phyloP scores from a whole-genome alignment of 2,888 invertebrate genomes.

The Zygaena filipendulae region DNA sequence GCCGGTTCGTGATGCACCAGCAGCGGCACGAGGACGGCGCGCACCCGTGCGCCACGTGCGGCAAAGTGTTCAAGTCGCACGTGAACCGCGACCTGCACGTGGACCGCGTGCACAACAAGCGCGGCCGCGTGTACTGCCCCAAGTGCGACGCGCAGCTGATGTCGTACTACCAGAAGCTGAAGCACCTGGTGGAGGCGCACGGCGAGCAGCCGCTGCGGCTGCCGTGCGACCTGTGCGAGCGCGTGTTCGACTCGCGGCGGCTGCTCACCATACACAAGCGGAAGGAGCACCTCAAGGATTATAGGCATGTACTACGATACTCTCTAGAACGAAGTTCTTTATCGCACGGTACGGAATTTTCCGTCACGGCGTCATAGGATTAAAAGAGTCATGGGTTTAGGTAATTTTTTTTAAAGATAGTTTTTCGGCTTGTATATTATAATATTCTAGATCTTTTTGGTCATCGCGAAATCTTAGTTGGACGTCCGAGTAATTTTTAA shows the following conservation, averaged over 20 bases:
- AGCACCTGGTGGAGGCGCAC: constrained; percentile 51
- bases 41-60: constrained; percentile 47
- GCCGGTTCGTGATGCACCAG: constrained; percentile 49
- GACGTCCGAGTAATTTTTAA: no score
- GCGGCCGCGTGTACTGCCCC: constrained; percentile 48
- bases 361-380: no score
- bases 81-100: constrained; percentile 32
- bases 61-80: constrained; percentile 45
- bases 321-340: no score
- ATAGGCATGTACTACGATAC: constrained; percentile 29
- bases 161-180: constrained; percentile 52
- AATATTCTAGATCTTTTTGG: no score
- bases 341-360: no score
- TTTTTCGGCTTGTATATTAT: no score
- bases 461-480: no score
- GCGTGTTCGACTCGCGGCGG: constrained; percentile 39
- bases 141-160: constrained; percentile 50
- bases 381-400: no score
- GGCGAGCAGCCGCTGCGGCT: constrained; percentile 45
- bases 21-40: constrained; percentile 41
- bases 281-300: constrained; percentile 53
- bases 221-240: constrained; percentile 41
- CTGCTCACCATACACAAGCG: constrained; percentile 45
- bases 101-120: constrained; percentile 43
- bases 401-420: no score